Base-by-base conservation (phyloP, 2,113 vertebrate species). In the Sigmodon hispidus region DNA sequence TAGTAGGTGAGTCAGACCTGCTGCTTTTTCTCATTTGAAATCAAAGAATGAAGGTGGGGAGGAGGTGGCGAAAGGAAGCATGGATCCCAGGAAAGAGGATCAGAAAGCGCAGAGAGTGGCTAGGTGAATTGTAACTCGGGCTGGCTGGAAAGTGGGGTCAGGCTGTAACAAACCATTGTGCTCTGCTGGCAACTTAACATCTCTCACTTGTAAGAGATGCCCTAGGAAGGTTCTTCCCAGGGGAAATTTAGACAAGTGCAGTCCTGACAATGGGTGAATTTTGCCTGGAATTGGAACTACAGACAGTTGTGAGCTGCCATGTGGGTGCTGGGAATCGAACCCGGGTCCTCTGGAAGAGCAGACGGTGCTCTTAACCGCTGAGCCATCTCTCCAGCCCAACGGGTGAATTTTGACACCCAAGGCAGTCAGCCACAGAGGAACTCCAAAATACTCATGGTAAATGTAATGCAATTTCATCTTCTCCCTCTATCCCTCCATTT, bases 381-480 rank as follows among this genome's bases (percentile, higher is more conserved):
- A n/a, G n/a, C n/a, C n/a, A n/a, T n/a, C n/a, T n/a, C n/a, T n/a
- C n/a, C n/a, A n/a, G n/a, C n/a, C n/a, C 67, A 15, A 22, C 48
- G 22, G 43, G 90, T 73, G 50, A 43, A 73, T 52, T 75, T 50
- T 76, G 72, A 12, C 34, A 24, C n/a, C 13, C 55, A n/a, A 75
- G 36, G 75, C n/a, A 36, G 40, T 61, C 40, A 80, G 69, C 65
- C 57, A 21, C n/a, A 69, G 81, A 73, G 36, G 3, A 81, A 73
- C 50, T 9, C 86, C 84, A 90, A 85, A 59, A 57, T 0, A 34
- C 24, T 40, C 76, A 61, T 86, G 73, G 34, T 48, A 87, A 95
- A 89, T 75, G 72, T 48, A n/a, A 29, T n/a, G 9, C 36, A 24
- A 81, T 93, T 96, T 91, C 84, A 81, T 29, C 13, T 85, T 95